Evolutionary conservation across 1,140 invertebrate species (phyloP).

Genomic region (Euwallacea similis): DNA sequence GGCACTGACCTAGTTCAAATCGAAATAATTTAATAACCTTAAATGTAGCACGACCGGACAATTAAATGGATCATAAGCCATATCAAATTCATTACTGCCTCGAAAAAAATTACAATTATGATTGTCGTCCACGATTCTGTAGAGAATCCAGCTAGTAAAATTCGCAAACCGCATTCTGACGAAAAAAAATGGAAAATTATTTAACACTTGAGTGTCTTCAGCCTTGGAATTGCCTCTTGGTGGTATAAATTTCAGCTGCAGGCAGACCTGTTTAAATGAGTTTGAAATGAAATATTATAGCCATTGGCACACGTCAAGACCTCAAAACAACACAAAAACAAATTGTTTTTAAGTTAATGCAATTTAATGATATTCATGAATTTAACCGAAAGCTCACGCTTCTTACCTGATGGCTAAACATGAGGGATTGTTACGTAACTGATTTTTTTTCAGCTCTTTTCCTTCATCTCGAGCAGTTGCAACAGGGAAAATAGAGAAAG

Average conservation of each 20-base stretch:
- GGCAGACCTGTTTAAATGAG: no score
- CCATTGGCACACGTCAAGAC: neutral
- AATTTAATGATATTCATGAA: slow-evolving; percentile 5
- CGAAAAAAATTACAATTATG: neutral
- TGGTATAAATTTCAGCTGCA: no score
- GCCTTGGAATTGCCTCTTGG: no score
- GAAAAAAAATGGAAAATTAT: no score
- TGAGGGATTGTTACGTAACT: neutral
- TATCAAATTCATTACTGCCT: slow-evolving; percentile 5
- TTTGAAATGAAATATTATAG: no score
- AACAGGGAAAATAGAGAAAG: no score
- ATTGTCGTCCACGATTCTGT: neutral
- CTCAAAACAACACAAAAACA: slow-evolving; percentile 2
- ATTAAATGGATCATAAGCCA: slow-evolving; percentile 7
- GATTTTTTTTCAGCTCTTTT: neutral
- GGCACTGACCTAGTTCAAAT: slow-evolving; percentile 11
- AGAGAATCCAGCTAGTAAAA: no score
- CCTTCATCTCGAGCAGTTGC: no score
- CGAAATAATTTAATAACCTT: neutral
- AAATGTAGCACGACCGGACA: slow-evolving; percentile 2
- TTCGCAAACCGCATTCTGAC: no score
- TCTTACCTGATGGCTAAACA: neutral
- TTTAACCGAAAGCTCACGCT: neutral
- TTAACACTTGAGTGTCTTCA: no score
- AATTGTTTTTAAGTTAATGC: neutral